Conservation (phyloP, 92 coral and sea anemone species). For the Phenganax subtilis region DNA sequence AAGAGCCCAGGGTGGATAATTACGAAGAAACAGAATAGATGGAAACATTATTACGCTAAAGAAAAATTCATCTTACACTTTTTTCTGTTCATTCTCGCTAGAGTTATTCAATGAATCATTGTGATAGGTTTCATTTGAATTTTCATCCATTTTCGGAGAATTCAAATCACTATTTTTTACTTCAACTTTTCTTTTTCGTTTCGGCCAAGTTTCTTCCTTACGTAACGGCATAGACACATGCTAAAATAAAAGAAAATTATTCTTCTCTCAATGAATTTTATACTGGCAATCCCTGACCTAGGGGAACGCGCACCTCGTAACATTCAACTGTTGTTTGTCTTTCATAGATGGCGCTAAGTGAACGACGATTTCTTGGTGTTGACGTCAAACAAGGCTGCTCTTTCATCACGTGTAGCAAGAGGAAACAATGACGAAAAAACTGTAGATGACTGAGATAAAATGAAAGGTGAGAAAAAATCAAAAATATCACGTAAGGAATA, state of each 20-base stretch:
- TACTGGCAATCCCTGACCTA: no score
- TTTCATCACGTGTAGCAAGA: constrained; percentile 17
- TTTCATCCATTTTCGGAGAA: neutral
- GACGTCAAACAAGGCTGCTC: constrained; percentile 16
- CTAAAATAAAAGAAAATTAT: neutral
- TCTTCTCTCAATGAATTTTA: neutral
- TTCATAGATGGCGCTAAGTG: constrained; percentile 28
- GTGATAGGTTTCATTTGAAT: neutral
- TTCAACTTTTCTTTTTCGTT: neutral
- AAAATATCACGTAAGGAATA: neutral
- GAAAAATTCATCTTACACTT: constrained; percentile 23
- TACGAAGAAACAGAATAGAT: neutral
- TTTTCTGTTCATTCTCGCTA: constrained; percentile 23
- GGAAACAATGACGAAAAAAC: constrained; percentile 36
- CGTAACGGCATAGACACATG: constrained; percentile 35
- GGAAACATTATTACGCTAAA: neutral
- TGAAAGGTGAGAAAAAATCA: neutral
- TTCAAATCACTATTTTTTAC: neutral
- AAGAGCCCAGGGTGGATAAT: neutral
- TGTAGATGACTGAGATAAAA: constrained; percentile 17
- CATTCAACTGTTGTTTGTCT: constrained; percentile 41
- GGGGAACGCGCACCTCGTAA: constrained; percentile 24
- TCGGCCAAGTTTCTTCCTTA: constrained; percentile 28
- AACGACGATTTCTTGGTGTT: constrained; percentile 28
- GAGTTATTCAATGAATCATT: neutral